These are phyloP conservation scores for Oconnorella tubifera DNA, from an alignment of 2,888 invertebrate genomes.

Conservation along the genomic window DNA sequence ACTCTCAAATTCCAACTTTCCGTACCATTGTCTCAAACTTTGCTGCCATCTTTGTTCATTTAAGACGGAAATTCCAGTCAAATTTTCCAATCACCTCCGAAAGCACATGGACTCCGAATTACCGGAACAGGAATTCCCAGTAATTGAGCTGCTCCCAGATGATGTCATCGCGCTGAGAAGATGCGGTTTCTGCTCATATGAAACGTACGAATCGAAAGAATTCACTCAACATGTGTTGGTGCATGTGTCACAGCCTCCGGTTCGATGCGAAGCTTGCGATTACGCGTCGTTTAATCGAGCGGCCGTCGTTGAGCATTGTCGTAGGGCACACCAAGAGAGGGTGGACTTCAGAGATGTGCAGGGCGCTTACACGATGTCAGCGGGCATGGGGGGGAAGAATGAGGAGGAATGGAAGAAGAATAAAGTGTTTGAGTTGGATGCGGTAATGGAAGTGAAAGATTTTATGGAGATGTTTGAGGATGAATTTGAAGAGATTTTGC, in stretches of 20 bases:
- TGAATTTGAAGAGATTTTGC: slow-evolving; percentile 3
- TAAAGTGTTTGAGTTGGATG: neutral
- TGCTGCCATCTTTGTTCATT: too few species aligned
- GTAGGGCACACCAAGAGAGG: slow-evolving; percentile 6
- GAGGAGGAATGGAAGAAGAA: neutral
- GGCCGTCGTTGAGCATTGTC: slow-evolving; percentile 7
- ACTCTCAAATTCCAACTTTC: too few species aligned
- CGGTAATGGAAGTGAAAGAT: slow-evolving; percentile 1
- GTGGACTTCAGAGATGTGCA: neutral
- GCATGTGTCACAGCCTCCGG: slow-evolving; percentile 14
- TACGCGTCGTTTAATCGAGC: slow-evolving; percentile 16
- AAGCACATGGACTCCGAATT: too few species aligned
- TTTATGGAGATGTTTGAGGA: slow-evolving; percentile 6
- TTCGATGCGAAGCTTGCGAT: slow-evolving; percentile 12
- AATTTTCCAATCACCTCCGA: too few species aligned
- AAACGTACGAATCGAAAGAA: slow-evolving; percentile 13
- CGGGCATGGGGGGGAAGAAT: too few species aligned
- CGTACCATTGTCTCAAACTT: too few species aligned
- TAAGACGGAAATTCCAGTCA: too few species aligned
- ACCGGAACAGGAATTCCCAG: too few species aligned
- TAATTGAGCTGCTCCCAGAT: neutral
- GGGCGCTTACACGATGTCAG: slow-evolving; percentile 12
- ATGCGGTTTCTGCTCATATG: slow-evolving; percentile 26
- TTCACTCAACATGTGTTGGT: slow-evolving; percentile 17
- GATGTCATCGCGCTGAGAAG: slow-evolving; percentile 18